phyloP scores from a whole-genome alignment of 1,140 invertebrate genomes.

The Lasaia peninsularis region DNA sequence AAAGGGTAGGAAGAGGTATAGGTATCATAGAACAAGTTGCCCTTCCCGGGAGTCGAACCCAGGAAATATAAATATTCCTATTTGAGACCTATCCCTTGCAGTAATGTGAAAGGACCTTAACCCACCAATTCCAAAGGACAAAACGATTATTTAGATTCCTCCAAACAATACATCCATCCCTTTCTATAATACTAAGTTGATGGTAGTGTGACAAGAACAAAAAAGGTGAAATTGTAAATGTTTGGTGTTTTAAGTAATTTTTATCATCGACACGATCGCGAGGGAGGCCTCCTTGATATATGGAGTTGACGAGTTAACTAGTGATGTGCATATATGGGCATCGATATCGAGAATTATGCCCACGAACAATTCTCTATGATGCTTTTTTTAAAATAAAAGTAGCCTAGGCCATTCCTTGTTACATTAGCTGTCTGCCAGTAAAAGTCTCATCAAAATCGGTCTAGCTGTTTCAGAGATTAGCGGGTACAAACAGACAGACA shows the following conservation, averaged over 20 bases:
- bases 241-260: constrained; percentile 76
- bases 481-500: no score
- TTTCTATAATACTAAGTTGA: constrained; percentile 23
- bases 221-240: constrained; percentile 65
- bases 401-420: no score
- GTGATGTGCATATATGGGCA: constrained; percentile 38
- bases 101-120: constrained; percentile 5
- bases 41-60: no score
- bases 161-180: constrained; percentile 30
- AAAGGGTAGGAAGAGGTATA: no score
- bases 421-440: no score
- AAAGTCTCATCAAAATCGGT: no score
- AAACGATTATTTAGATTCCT: constrained; percentile 21
- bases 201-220: constrained; percentile 37
- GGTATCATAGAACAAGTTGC: no score
- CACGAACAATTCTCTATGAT: neutral
- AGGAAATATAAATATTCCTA: no score
- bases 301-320: constrained; percentile 57
- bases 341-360: constrained; percentile 31
- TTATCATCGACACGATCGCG: constrained; percentile 73
- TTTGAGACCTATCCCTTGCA: neutral
- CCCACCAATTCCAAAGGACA: constrained; percentile 16
- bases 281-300: constrained; percentile 66
- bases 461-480: no score
- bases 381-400: no score